Base-by-base conservation (phyloP, 1,140 invertebrate species). In the Limonius californicus region DNA sequence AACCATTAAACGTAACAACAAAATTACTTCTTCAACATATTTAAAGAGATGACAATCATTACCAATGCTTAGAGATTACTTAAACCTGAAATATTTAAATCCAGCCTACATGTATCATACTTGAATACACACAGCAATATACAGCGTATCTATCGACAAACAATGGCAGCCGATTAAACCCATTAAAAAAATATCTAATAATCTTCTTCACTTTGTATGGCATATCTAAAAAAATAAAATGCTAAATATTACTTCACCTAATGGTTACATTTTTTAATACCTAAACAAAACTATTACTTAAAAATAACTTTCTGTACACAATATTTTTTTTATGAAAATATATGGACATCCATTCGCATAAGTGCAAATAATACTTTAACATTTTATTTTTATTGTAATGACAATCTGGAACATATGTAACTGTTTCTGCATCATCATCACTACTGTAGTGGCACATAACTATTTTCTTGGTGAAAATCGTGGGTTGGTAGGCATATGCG, bases 401-500 rank as follows among this genome's bases (percentile, higher is more conserved):
- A 54, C 6, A 19, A 57, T 39, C 39, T 12, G 11, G 11, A 15
- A n/a, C 39, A 15, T 39, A 35, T 15, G 1, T 39, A 57, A 35
- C 9, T 56, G 54, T 27, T 16, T 30, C 9, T 30, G 11, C 15
- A 19, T 30, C n/a, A n/a, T 69, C 23, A 27, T 9, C 9, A 27
- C 23, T 27, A 27, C 23, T 27, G 23, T 4, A 27, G 35, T 39
- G 35, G 35, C 35, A 39, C 35, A 39, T 11, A 60, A 63, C 78
- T 78, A 71, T 82, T 76, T 78, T 61, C 83, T 72, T 65, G 90
- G 87, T 68, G 91, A 94, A 77, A 89, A 95, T 79, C 89, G 90
- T 55, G 92, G 92, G 81, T 93, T 91, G 23, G 83, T 82, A n/a
- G 92, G 92, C 68, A 85, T 87, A 68, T 92, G 83, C 19, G 87